Evolutionary conservation across 2,888 invertebrate species (phyloP), one percentile per base, ranked within the genome.

Genomic region (Nemurella pictetii): DNA sequence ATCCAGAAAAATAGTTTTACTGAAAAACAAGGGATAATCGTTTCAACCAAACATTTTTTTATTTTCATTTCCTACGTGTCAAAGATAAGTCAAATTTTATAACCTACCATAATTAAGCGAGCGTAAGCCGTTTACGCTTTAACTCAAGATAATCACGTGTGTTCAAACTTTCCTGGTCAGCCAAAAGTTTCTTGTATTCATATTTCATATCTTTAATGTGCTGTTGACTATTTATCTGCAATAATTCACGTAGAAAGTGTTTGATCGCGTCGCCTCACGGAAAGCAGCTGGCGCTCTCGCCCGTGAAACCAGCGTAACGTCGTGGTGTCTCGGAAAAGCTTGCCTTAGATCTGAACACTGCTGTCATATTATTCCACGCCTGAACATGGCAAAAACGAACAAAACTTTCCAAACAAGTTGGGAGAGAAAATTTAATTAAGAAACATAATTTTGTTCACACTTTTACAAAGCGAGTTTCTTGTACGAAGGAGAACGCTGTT

Each of bases 391-490:
- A 75, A 75, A 75, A 75, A 27, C 26, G 75, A 75, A 75, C 27
- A 30, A 78, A 78, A 78, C 28, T 30, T 78, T 78, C 30, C 29
- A 78, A 28, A 78, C 28, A 30, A 78, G 30, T 29, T n/a, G n/a
- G 12, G 30, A 78, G 30, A 28, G 30, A 30, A 29, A 78, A 78
- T 78, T 78, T 78, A 78, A 78, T 78, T 78, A 78, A 78, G 78
- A 78, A 78, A 78, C 78, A 30, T 78, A 78, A 78, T 78, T 78
- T 78, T 78, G 78, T 78, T 78, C 78, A 78, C 78, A 78, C 78
- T 78, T 78, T 78, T 78, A 78, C 30, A 55, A 55, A 55, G 55
- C 55, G 5, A 55, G 20, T 7, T 55, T 55, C 55, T 55, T 55
- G 55, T 55, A 55, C 55, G 12, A 20, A 20, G 55, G 55, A 55